Evolutionary conservation across 2,113 vertebrate genomes (phyloP), one percentile per base, ranked within the genome.

Genomic region (Semnornis frantzii): DNA sequence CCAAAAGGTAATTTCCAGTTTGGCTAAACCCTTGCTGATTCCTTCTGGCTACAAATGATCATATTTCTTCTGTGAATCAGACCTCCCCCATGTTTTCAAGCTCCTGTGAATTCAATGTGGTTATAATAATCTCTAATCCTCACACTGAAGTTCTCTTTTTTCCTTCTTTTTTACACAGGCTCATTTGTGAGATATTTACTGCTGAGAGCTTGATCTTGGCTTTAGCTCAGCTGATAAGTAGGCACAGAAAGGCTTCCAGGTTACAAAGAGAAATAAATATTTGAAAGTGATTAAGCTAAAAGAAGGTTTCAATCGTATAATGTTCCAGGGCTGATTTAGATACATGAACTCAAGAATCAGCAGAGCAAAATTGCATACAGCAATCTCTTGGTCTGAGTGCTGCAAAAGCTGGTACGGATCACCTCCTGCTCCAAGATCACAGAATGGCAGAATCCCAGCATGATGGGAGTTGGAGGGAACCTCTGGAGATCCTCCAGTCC

Each of bases 31-130:
- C 5, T 85, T 77, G 59, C 20, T 86, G 94, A 75, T 92, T 97
- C 88, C 87, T 91, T 78, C 85, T 87, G 89, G 96, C 84, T 88
- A 91, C 80, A 92, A 94, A 97, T 97, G 81, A 97, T 72, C 94
- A 73, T 96, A 94, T 96, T 98, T 97, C 90, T 96, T 96, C 92
- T 93, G 83, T 78, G 82, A 97, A 96, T 95, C 90, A 96, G 79
- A 70, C 70, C 74, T 96, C 65, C 39, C 24, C 50, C 85, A 59
- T 59, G 39, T 90, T 94, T 88, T 74, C 80, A 90, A 95, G 74
- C 74, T 69, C 75, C 76, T 94, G 57, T 15, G 75, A 95, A 85
- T 94, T 95, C 89, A 58, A 5, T 92, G 82, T 74, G 89, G 82
- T 92, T 96, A 87, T 2, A 59, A 64, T 18, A 58, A 94, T 93